Conservation (phyloP, 2,888 invertebrate species). For the Romanomermis culicivorax region DNA sequence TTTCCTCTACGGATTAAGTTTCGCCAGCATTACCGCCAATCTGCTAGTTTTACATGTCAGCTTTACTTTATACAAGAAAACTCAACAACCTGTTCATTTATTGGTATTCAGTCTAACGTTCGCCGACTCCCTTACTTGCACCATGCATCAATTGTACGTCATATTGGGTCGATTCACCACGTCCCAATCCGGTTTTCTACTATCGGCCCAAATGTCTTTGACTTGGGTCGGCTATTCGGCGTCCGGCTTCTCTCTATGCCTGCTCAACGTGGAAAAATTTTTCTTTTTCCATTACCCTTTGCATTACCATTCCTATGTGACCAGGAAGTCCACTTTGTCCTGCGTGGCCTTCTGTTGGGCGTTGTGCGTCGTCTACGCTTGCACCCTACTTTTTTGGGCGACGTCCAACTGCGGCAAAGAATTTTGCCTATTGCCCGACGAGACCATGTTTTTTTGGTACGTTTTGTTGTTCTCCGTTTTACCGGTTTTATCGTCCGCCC, state of each 20-base stretch:
- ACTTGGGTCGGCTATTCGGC: constrained; percentile 3
- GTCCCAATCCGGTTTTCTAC: neutral
- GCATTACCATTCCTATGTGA: neutral
- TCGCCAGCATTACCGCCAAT: neutral
- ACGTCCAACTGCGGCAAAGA: neutral
- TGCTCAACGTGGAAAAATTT: constrained; percentile 6
- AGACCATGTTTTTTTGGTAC: neutral
- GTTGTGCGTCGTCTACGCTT: neutral
- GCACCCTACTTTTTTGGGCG: neutral
- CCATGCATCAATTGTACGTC: neutral
- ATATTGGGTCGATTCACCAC: neutral
- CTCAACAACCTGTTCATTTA: neutral
- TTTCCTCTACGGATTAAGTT: neutral
- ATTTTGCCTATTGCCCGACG: neutral
- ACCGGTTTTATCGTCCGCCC: constrained; percentile 1
- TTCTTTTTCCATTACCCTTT: constrained; percentile 4
- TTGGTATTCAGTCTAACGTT: neutral
- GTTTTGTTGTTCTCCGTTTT: neutral
- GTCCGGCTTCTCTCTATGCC: constrained; percentile 3
- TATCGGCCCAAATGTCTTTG: neutral
- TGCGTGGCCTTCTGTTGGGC: neutral
- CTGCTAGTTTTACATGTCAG: neutral
- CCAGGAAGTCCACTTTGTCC: neutral
- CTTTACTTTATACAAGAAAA: neutral
- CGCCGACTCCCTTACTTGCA: neutral